phyloP scores from a whole-genome alignment of 2,113 vertebrate species.

The Athene noctua region DNA sequence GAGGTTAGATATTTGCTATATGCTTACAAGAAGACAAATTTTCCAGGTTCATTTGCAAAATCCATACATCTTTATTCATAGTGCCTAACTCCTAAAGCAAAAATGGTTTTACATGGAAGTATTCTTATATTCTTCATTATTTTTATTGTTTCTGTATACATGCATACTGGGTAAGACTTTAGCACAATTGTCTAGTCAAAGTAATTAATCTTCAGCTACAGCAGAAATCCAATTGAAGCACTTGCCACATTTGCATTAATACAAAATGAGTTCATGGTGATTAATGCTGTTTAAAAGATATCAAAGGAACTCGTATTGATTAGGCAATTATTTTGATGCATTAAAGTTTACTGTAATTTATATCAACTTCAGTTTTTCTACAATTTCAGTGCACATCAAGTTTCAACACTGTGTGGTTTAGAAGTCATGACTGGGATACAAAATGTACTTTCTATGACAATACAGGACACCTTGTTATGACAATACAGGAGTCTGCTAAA shows the following conservation, averaged over 20 bases:
- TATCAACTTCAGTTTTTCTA: slow-evolving; percentile 21
- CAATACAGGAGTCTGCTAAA: neutral
- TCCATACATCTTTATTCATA: neutral
- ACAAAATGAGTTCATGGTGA: slow-evolving; percentile 49
- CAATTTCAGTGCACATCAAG: neutral
- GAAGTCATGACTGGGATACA: neutral
- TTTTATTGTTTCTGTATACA: slow-evolving; percentile 16
- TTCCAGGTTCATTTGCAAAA: neutral
- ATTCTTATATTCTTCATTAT: neutral
- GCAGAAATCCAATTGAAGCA: slow-evolving; percentile 55
- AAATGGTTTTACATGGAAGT: neutral
- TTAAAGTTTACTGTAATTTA: slow-evolving; percentile 57
- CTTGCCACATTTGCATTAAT: slow-evolving; percentile 60
- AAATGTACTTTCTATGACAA: neutral
- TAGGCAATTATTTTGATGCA: slow-evolving; percentile 70
- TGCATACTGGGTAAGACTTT: slow-evolving; percentile 8
- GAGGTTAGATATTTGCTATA: neutral
- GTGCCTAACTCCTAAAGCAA: neutral
- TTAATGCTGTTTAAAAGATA: slow-evolving; percentile 68
- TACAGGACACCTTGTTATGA: neutral
- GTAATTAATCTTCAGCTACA: slow-evolving; percentile 61
- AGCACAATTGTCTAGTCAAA: slow-evolving; percentile 25
- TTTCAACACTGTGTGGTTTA: neutral
- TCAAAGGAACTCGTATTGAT: slow-evolving; percentile 70
- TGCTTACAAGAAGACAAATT: neutral